Evolutionary conservation across 2,113 vertebrate species (phyloP).

Genomic region (Amphiprion percula): DNA sequence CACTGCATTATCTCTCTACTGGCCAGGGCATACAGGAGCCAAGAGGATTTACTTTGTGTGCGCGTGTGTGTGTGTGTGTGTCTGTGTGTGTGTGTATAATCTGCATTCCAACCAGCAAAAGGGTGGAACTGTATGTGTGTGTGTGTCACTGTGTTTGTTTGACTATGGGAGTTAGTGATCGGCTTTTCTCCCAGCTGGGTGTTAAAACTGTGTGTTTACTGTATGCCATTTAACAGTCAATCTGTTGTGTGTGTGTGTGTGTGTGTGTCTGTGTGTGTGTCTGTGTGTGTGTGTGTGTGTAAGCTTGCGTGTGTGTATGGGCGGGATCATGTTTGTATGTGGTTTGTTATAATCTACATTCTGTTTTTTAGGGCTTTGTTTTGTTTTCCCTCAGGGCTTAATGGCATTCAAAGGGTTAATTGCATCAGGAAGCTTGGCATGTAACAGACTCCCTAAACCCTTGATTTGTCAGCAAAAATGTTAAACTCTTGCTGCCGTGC

Average conservation of each 20-base stretch:
- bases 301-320: conserved; percentile 25
- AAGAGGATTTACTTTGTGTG: conserved; percentile 77
- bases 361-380: conserved; percentile 66
- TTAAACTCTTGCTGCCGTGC: conserved; percentile 4
- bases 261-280: conserved; percentile 20
- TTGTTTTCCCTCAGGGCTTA: conserved; percentile 69
- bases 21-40: conserved; percentile 80
- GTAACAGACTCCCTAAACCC: conserved; percentile 64
- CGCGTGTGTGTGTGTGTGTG: conserved; percentile 12
- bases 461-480: conserved; percentile 19
- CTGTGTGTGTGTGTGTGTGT: conserved; percentile 22
- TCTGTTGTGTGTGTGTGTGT: conserved; percentile 45
- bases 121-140: conserved; percentile 58
- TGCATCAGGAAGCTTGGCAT: conserved; percentile 63
- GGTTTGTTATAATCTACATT: conserved; percentile 71
- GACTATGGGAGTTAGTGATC: conserved; percentile 75
- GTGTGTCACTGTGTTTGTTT: conserved; percentile 23
- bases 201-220: conserved; percentile 80
- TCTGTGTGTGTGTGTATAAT: conserved; percentile 35
- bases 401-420: conserved; percentile 68
- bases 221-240: conserved; percentile 77
- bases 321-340: conserved; percentile 58
- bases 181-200: conserved; percentile 76
- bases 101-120: conserved; percentile 74
- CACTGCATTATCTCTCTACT: conserved; percentile 80